Base-by-base conservation (phyloP, 2,888 invertebrate genomes). In the Eupithecia dodoneata region DNA sequence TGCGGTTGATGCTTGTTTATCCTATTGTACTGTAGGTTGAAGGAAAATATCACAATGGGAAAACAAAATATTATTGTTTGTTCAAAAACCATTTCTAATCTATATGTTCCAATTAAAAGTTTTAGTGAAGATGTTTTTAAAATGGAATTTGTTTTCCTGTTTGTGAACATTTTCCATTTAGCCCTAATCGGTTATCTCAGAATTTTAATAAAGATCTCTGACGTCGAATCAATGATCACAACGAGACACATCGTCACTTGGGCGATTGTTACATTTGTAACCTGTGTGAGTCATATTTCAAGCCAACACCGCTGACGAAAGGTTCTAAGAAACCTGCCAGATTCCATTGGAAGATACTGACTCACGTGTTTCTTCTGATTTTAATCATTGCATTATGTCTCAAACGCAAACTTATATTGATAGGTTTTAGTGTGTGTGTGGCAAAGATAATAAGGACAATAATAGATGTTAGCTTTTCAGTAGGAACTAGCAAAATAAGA, bases 251-350 rank as follows among this genome's bases (percentile, higher is more conserved):
- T 76, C 71, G 73, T 76, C 73, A 73, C 72, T 69, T 73, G 75
- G 44, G 45, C 71, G 67, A 75, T 76, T 73, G 65, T 47, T 47
- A 72, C n/a, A 83, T 83, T 76, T 73, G 65, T 47, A 55, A 72
- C n/a, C 83, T 83, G 69, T 84, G 84, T 78, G 78, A 78, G 49
- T 79, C 76, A 76, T 71, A 83, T 18, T 69, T 69, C 42, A 15
- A 63, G 45, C 18, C 12, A 47, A 47, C 70, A 70, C 47, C 5
- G 70, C 76, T 72, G 77, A 76, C 73, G 76, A 81, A 79, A 76
- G 79, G 76, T 76, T 79, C 78, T 75, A 80, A 80, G 75, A 73
- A 85, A 82, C 52, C n/a, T 78, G 78, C 30, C 78, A 69, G 59
- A 71, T 63, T 73, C 83, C 82, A 84, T 49, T 59, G 44, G 75